These are phyloP conservation scores for Apis cerana DNA, from an alignment of 1,140 invertebrate genomes.

Conservation along the genomic window DNA sequence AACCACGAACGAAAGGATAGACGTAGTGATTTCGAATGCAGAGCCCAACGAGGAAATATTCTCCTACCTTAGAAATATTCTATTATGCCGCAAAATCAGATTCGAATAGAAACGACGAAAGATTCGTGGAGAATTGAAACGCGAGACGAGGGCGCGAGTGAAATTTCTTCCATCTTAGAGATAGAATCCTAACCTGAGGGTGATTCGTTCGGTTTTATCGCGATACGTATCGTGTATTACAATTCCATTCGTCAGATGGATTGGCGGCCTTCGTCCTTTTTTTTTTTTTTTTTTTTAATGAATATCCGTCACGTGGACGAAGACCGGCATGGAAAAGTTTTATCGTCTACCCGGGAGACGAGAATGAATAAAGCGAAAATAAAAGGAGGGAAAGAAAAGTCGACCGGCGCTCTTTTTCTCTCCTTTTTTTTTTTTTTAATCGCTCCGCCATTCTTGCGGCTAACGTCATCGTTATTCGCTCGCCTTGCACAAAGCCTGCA, in stretches of 20 bases:
- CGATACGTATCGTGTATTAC: neutral
- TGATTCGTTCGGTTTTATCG: slow-evolving; percentile 19
- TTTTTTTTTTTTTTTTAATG: neutral
- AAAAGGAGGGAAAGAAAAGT: neutral
- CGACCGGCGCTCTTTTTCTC: too few species aligned
- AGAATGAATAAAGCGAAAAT: slow-evolving; percentile 13
- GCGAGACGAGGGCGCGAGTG: neutral
- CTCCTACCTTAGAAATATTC: slow-evolving; percentile 19
- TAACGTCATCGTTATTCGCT: slow-evolving; percentile 29
- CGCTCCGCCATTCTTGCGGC: slow-evolving; percentile 6
- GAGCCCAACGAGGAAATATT: neutral
- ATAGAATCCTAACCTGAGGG: slow-evolving; percentile 12
- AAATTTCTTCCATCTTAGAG: slow-evolving; percentile 11
- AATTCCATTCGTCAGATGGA: neutral
- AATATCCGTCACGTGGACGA: slow-evolving; percentile 4
- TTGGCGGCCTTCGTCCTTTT: neutral
- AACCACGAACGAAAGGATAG: neutral
- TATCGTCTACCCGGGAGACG: neutral
- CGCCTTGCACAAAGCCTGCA: neutral
- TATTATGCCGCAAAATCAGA: slow-evolving; percentile 22
- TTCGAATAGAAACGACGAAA: neutral
- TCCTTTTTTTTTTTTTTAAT: slow-evolving; percentile 16
- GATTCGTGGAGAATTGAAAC: slow-evolving; percentile 20
- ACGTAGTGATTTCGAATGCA: neutral
- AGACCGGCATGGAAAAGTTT: neutral